These are phyloP conservation scores for Eueides isabella DNA, from an alignment of 1,140 invertebrate genomes.

Conservation along the genomic window DNA sequence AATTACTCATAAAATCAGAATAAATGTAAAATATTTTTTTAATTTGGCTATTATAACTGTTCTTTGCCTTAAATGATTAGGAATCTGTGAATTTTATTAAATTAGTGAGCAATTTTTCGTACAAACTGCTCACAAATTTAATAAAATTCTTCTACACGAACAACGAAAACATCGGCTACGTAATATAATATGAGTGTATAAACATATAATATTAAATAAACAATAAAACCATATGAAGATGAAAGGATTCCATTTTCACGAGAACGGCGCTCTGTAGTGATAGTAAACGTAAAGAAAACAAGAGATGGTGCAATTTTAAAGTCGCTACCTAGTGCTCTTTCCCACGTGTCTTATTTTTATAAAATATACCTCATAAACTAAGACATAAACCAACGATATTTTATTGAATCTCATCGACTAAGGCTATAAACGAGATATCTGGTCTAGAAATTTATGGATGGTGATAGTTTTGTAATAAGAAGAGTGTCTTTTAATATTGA, in stretches of 20 bases:
- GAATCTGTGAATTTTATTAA: no score
- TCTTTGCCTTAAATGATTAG: no score
- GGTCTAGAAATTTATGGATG: conserved; percentile 54
- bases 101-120: no score
- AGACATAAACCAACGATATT: conserved; percentile 55
- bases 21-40: no score
- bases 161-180: not conserved
- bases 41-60: no score
- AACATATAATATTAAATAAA: conserved; percentile 21
- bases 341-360: conserved; percentile 46
- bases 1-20: no score
- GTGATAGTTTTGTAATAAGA: conserved; percentile 49
- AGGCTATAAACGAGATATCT: conserved; percentile 54
- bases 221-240: conserved; percentile 30
- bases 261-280: conserved; percentile 17
- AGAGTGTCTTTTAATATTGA: conserved; percentile 2
- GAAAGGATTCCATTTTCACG: conserved; percentile 33
- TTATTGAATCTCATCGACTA: conserved; percentile 54
- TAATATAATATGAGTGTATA: not conserved
- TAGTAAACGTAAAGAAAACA: conserved; percentile 39
- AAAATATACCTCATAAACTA: conserved; percentile 60
- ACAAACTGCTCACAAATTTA: no score
- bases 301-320: conserved; percentile 33
- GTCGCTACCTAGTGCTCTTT: conserved; percentile 37
- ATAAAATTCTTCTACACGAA: not conserved